A percentile compares a stretch with the other conserved stretches of the same genome.
These are phyloP conservation scores for Allobates femoralis DNA, from an alignment of 2,797 vertebrate species.

Conservation along the genomic window DNA sequence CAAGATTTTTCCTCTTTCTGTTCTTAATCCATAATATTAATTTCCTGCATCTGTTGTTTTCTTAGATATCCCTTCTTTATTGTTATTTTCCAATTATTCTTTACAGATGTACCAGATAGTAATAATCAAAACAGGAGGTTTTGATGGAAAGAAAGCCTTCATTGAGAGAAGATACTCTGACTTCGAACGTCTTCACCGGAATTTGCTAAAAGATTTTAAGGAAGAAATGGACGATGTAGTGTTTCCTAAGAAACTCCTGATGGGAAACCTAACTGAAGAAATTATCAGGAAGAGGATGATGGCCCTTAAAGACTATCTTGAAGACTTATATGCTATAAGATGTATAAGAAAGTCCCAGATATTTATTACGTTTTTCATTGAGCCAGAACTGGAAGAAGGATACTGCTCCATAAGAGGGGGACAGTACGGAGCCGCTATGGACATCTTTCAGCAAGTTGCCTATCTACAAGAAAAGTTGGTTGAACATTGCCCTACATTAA, in stretches of 20 bases:
- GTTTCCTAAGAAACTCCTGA: constrained; percentile 85
- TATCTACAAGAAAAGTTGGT: constrained; percentile 85
- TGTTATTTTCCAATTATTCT: neutral
- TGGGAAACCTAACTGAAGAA: constrained; percentile 83
- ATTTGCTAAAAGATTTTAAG: constrained; percentile 79
- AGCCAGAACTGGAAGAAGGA: constrained; percentile 79
- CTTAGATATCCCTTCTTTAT: neutral
- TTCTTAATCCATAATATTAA: too few relatives aligned
- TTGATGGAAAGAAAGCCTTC: constrained; percentile 80
- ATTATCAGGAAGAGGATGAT: constrained; percentile 81
- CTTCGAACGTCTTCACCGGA: constrained; percentile 83
- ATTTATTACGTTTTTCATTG: constrained; percentile 84
- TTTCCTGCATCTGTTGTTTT: too few relatives aligned
- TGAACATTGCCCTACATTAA: constrained; percentile 72
- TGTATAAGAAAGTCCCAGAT: constrained; percentile 77
- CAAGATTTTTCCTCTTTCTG: too few relatives aligned
- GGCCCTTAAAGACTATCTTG: constrained; percentile 86
- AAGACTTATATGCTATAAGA: constrained; percentile 77
- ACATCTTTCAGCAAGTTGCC: constrained; percentile 75
- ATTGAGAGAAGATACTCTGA: constrained; percentile 91
- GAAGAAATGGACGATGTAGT: constrained; percentile 88
- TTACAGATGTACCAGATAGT: constrained; percentile 86
- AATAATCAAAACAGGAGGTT: constrained; percentile 89
- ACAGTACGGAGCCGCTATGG: constrained; percentile 79
- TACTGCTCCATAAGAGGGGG: constrained; percentile 85